phyloP scores from a whole-genome alignment of 2,888 invertebrate genomes.

The Crocallis elinguaria region DNA sequence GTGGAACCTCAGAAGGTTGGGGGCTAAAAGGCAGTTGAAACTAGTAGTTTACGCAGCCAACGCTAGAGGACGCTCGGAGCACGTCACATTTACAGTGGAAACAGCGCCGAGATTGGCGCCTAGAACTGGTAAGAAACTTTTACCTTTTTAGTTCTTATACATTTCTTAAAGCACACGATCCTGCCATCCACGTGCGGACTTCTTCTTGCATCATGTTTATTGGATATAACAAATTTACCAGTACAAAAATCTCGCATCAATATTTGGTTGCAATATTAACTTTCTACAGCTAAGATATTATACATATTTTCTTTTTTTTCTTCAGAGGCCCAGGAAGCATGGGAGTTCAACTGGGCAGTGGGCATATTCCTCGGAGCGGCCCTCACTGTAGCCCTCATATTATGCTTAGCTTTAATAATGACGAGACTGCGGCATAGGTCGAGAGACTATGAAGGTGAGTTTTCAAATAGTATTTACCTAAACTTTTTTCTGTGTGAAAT shows the following conservation, averaged over 20 bases:
- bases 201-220: too few relatives aligned
- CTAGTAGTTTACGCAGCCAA: conserved; percentile 93
- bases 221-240: too few relatives aligned
- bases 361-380: conserved; percentile 89
- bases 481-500: too few relatives aligned
- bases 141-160: not conserved
- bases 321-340: conserved; percentile 74
- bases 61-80: conserved; percentile 92
- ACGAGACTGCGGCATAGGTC: conserved; percentile 84
- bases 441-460: conserved; percentile 80
- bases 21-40: conserved; percentile 90
- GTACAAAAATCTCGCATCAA: too few relatives aligned
- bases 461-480: not conserved
- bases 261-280: not conserved
- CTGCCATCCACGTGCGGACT: too few relatives aligned
- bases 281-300: not conserved
- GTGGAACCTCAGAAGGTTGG: conserved; percentile 91
- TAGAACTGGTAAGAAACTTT: conserved; percentile 60
- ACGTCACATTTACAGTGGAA: conserved; percentile 78
- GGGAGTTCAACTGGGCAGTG: conserved; percentile 80
- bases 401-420: conserved; percentile 87
- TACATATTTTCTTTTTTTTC: not conserved
- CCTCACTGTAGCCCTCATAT: conserved; percentile 87
- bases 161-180: not conserved
- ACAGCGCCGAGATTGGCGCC: conserved; percentile 69